Percentiles rank a stretch among this genome's conserved stretches.
Evolutionary conservation across 1,140 invertebrate species (phyloP).

Genomic region (Drosophila truncata): DNA sequence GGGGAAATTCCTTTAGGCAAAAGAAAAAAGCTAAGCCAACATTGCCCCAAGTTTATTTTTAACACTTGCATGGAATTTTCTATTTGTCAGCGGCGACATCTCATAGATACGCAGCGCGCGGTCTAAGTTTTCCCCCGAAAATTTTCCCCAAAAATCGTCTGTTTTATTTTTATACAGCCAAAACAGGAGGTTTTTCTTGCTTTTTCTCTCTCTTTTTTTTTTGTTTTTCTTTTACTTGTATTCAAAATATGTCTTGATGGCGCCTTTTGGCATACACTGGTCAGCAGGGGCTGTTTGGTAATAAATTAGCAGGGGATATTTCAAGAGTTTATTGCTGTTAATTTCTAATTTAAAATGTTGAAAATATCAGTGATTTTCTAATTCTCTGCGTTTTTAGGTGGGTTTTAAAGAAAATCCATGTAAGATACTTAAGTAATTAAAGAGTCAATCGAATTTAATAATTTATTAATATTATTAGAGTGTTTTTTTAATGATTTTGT

Average conservation of each 20-base stretch:
- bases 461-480: not conserved
- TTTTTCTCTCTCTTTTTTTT: not conserved
- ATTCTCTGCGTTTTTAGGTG: not conserved
- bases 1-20: constrained; percentile 44
- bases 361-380: not conserved
- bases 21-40: constrained; percentile 27
- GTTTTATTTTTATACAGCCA: constrained; percentile 77
- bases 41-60: constrained; percentile 61
- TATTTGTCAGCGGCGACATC: constrained; percentile 69
- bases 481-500: too few species aligned
- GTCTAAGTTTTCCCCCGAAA: constrained; percentile 17
- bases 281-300: constrained; percentile 5
- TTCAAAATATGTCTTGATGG: constrained; percentile 10
- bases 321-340: not conserved
- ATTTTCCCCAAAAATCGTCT: constrained; percentile 42
- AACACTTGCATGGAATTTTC: constrained; percentile 69
- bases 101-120: constrained; percentile 30
- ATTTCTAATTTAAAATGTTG: not conserved
- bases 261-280: constrained; percentile 31
- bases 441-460: too few species aligned
- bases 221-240: constrained; percentile 5
- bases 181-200: constrained; percentile 55
- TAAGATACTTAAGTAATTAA: too few species aligned
- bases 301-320: constrained; percentile 4
- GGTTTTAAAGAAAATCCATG: not conserved